phyloP scores from a whole-genome alignment of 2,113 vertebrate species.

The Cebus imitator region DNA sequence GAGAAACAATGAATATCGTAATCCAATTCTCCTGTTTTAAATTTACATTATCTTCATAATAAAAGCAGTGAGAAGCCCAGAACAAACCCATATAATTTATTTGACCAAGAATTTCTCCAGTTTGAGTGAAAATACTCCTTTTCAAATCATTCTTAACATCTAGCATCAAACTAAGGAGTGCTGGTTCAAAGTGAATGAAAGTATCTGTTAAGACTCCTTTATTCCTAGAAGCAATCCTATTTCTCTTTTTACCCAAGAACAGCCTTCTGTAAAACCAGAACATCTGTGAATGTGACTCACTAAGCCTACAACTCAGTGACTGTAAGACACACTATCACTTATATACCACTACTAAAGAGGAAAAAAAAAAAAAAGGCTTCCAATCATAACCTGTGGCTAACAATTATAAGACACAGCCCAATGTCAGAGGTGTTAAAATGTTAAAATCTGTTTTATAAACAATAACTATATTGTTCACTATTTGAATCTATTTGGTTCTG shows the following conservation, averaged over 20 bases:
- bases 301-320: neutral
- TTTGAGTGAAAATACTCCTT: neutral
- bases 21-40: neutral
- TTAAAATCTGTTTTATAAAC: slow-evolving; percentile 7
- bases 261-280: neutral
- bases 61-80: neutral
- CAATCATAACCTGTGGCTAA: neutral
- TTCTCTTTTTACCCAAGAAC: neutral
- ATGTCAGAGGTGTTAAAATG: neutral
- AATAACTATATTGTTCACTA: neutral
- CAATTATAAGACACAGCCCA: neutral
- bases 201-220: neutral
- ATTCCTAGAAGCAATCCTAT: slow-evolving; percentile 19
- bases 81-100: neutral
- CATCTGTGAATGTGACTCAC: neutral
- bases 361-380: neutral
- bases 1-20: slow-evolving; percentile 6
- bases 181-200: slow-evolving; percentile 8
- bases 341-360: neutral
- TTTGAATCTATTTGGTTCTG: neutral
- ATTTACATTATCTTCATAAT: neutral
- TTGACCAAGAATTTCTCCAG: neutral
- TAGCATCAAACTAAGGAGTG: neutral
- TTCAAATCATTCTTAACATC: neutral
- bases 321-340: neutral